These are phyloP conservation scores for Bemisia tabaci DNA, from an alignment of 1,140 invertebrate species.

Conservation along the genomic window DNA sequence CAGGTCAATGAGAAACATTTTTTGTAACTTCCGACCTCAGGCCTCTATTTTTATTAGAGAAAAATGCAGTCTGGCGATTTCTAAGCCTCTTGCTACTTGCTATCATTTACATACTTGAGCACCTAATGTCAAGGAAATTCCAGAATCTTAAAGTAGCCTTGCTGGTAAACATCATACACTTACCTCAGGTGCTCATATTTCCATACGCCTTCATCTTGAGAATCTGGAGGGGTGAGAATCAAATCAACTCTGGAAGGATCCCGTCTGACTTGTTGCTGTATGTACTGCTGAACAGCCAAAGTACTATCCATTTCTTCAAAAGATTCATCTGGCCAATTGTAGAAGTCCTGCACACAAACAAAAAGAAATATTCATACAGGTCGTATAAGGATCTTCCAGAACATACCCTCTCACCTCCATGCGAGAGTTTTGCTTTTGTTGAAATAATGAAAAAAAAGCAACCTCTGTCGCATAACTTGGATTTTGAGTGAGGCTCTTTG, in stretches of 20 bases:
- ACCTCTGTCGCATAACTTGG: too few species aligned
- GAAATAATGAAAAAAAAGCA: conserved; percentile 6
- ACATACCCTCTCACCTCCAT: neutral
- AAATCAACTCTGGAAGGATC: conserved; percentile 88
- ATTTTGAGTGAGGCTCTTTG: too few species aligned
- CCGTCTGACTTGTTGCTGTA: conserved; percentile 91
- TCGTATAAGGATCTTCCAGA: neutral
- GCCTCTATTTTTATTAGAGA: too few species aligned
- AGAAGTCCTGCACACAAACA: conserved; percentile 90
- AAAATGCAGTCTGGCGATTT: too few species aligned
- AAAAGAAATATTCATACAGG: too few species aligned
- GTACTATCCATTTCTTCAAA: conserved; percentile 99
- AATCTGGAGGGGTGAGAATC: conserved; percentile 90
- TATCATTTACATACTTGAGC: too few species aligned
- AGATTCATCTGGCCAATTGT: conserved; percentile 92
- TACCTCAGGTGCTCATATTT: conserved; percentile 97
- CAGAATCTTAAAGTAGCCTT: too few species aligned
- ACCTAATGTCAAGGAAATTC: too few species aligned
- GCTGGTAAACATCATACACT: too few species aligned
- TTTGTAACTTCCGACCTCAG: too few species aligned
- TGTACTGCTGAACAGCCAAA: conserved; percentile 95
- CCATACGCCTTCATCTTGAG: conserved; percentile 98
- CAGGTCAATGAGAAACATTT: too few species aligned
- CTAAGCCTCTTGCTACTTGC: too few species aligned
- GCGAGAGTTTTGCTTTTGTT: neutral